These are phyloP conservation scores for Vulpes vulpes DNA, from an alignment of 2,113 vertebrate genomes.

Conservation along the genomic window DNA sequence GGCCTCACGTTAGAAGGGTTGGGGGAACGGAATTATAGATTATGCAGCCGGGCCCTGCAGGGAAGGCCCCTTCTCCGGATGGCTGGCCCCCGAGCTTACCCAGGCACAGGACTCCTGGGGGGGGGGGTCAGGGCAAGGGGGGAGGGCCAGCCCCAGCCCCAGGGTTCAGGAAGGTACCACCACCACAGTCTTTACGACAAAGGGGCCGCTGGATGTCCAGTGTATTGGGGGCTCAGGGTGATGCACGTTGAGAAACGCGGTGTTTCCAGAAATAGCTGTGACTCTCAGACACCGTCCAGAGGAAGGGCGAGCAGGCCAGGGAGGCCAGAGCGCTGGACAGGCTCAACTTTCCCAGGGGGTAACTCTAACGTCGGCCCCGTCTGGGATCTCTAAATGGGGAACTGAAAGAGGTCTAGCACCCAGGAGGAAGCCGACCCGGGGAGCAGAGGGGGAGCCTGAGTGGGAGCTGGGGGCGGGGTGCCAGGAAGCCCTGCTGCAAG, in stretches of 20 bases:
- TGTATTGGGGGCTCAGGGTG: not conserved
- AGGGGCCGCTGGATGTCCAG: not conserved
- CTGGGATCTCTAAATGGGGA: conserved; percentile 76
- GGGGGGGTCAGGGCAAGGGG: not conserved
- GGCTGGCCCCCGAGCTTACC: not conserved
- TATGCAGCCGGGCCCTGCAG: no score
- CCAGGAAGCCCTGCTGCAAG: not conserved
- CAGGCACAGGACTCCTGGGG: rapidly evolving
- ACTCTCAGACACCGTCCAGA: not conserved
- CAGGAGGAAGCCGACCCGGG: not conserved
- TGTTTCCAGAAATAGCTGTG: not conserved
- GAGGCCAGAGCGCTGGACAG: not conserved
- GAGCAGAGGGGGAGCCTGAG: not conserved
- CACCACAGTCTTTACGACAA: not conserved
- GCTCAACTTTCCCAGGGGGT: not conserved
- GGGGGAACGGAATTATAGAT: no score
- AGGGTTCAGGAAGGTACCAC: not conserved
- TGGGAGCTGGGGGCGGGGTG: not conserved
- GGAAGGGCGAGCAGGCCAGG: not conserved
- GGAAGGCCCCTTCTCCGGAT: not conserved
- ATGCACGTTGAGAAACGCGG: not conserved
- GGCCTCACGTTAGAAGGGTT: rapidly evolving
- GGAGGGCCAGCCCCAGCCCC: rapidly evolving
- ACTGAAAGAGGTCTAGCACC: not conserved
- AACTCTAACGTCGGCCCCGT: conserved; percentile 32